Base-by-base conservation (phyloP, 2,113 vertebrate species). In the Tenrec ecaudatus region DNA sequence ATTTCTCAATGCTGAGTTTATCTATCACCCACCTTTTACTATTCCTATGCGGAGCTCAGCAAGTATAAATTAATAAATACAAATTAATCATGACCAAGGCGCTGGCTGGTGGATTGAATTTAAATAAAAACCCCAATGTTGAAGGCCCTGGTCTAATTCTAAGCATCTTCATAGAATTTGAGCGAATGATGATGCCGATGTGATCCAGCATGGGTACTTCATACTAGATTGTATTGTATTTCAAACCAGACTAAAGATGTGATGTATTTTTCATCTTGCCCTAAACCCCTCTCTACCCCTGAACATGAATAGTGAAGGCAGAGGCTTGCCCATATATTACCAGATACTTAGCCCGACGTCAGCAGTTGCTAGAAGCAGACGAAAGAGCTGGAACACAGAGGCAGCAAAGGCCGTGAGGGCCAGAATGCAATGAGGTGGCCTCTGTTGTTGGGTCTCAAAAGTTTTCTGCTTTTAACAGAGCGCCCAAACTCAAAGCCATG, bases 1-100 rank as follows among this genome's bases (percentile, higher is more conserved):
- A 31, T 90, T 94, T 96, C 71, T 94, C 81, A 66, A 88, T 94
- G 85, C 86, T 17, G 77, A 78, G 60, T 90, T 95, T 96, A 82
- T 89, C 89, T 87, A 17, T 60, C 95, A n/a, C 71, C 88, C 95
- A n/a, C 71, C 86, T 91, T 94, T 82, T 90, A 73, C 43, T 94
- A 2, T 73, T 95, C 66, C 82, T 91, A 20, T 88, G 87, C 82
- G 53, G 58, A 79, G 19, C 43, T 96, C 90, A 87, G 58, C 68
- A 92, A 71, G 40, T 64, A 36, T 81, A 93, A 92, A 91, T 95
- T 87, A 93, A 80, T 90, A 91, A 83, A 77, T 92, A 76, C 25
- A 90, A 92, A 92, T 96, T 85, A 93, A 86, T 95, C 79, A 77
- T 36, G 62, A 62, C 76, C 88, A 80, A 90, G 17, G 91, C 82